Evolutionary conservation across 2,888 invertebrate species (phyloP).

Genomic region (Druceiella hillmani): DNA sequence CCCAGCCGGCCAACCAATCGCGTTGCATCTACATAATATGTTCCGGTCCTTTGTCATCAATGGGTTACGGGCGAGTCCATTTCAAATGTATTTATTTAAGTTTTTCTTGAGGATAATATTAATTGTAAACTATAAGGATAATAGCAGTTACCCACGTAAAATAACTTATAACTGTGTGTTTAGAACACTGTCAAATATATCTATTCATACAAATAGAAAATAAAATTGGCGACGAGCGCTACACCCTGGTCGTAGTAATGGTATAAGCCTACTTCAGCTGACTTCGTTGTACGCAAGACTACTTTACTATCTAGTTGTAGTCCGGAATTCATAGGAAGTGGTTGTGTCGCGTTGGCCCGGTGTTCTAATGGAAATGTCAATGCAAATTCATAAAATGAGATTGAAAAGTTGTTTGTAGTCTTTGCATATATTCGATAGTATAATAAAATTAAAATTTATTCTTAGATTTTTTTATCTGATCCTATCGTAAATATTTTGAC

Average conservation of each 20-base stretch:
- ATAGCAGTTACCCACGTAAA: too few relatives aligned
- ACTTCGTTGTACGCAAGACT: conserved; percentile 51
- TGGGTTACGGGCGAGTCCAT: conserved; percentile 61
- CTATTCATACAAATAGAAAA: conserved; percentile 25
- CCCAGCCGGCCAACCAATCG: too few relatives aligned
- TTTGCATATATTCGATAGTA: too few relatives aligned
- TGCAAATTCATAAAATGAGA: conserved; percentile 4
- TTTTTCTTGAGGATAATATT: conserved; percentile 27
- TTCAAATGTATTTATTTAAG: conserved; percentile 35
- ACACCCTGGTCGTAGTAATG: conserved; percentile 39
- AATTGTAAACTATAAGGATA: too few relatives aligned
- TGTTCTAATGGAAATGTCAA: conserved; percentile 14
- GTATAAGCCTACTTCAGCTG: conserved; percentile 50
- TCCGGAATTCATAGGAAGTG: conserved; percentile 35
- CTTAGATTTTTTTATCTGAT: conserved; percentile 1
- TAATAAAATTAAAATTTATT: conserved; percentile 12
- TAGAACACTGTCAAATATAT: conserved; percentile 20
- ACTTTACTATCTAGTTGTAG: conserved; percentile 46
- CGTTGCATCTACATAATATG: conserved; percentile 51
- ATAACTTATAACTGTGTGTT: too few relatives aligned
- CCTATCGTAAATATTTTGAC: conserved; percentile 14
- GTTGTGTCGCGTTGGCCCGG: conserved; percentile 28
- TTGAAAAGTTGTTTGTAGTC: too few relatives aligned
- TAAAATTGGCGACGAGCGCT: conserved; percentile 34
- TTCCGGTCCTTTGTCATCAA: conserved; percentile 68